Evolutionary conservation across 2,888 invertebrate species (phyloP).

Genomic region (Napeogenes sylphis): DNA sequence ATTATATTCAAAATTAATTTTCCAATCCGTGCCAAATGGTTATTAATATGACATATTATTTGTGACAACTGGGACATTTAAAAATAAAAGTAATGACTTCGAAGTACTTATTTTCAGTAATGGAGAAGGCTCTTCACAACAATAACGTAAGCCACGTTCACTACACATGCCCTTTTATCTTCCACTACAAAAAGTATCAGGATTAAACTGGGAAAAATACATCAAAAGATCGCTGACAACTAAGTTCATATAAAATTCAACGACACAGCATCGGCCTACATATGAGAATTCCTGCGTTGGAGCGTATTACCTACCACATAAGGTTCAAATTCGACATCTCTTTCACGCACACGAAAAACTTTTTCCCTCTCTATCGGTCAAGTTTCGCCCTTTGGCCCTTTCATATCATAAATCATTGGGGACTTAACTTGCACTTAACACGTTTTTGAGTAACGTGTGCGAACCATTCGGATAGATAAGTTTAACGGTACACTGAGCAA

Average conservation of each 20-base stretch:
- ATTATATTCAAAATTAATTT: too few species aligned
- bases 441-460: conserved; percentile 39
- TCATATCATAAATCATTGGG: conserved; percentile 41
- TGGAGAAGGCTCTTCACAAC: neutral
- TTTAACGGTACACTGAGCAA: conserved; percentile 7
- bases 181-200: conserved; percentile 20
- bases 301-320: conserved; percentile 11
- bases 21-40: too few species aligned
- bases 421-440: conserved; percentile 41
- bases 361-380: conserved; percentile 19
- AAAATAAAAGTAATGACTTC: too few species aligned
- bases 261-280: conserved; percentile 25
- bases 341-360: conserved; percentile 11
- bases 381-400: conserved; percentile 21
- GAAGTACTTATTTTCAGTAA: too few species aligned
- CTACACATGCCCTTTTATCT: conserved; percentile 16
- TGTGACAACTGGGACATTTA: too few species aligned
- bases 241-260: conserved; percentile 31
- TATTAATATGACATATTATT: too few species aligned
- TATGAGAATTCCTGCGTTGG: conserved; percentile 15
- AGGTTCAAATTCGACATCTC: conserved; percentile 17
- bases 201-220: conserved; percentile 23
- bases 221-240: conserved; percentile 29
- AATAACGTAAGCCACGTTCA: conserved; percentile 1
- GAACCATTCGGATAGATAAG: conserved; percentile 23